Evolutionary conservation across 2,888 invertebrate genomes (phyloP).

Genomic region (Phymatocera aterrima): DNA sequence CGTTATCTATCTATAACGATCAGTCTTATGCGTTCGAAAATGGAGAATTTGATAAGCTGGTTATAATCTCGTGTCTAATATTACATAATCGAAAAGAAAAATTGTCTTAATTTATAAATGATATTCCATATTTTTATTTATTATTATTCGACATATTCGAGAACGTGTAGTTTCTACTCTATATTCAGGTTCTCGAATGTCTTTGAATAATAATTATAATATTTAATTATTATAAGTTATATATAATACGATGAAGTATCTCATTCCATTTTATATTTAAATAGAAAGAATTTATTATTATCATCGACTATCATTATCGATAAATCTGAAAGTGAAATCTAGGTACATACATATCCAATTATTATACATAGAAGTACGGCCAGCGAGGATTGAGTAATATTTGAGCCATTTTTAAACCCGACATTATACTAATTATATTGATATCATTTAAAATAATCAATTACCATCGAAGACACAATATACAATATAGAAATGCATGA

Average conservation of each 20-base stretch:
- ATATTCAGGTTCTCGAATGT: conserved; percentile 60
- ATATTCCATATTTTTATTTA: neutral
- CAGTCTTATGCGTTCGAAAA: too few species aligned
- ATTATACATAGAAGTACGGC: conserved; percentile 58
- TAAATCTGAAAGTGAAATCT: conserved; percentile 42
- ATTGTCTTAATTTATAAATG: neutral
- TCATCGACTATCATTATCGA: conserved; percentile 13
- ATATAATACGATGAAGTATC: too few species aligned
- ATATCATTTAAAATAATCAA: neutral
- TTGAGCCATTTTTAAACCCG: conserved; percentile 50
- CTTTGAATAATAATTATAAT: conserved; percentile 60
- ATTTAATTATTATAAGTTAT: conserved; percentile 19
- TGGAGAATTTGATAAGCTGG: too few species aligned
- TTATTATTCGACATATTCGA: conserved; percentile 65
- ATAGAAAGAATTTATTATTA: conserved; percentile 6
- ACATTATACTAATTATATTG: too few species aligned
- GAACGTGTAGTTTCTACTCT: conserved; percentile 50
- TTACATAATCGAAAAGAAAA: too few species aligned
- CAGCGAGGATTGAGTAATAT: conserved; percentile 74
- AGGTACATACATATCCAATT: conserved; percentile 50
- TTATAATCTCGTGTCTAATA: too few species aligned
- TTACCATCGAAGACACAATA: neutral
- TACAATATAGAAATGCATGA: too few species aligned
- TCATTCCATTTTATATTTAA: conserved; percentile 2
- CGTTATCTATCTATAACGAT: too few species aligned